Evolutionary conservation across 2,797 vertebrate species (phyloP), one percentile per base, ranked within the genome.

Genomic region (Pangasius macronema): DNA sequence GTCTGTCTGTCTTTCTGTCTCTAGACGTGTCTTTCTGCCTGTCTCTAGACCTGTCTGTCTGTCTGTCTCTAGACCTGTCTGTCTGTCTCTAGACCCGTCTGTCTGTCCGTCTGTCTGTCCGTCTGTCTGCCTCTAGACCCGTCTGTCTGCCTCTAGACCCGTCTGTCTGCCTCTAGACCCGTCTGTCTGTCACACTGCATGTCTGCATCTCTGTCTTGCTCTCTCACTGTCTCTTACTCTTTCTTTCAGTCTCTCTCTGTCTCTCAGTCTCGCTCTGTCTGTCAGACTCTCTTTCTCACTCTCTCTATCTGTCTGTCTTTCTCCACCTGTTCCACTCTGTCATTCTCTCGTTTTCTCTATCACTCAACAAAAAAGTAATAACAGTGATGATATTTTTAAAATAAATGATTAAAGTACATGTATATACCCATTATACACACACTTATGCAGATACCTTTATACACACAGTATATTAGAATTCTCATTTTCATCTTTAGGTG

Each of bases 21-120:
- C 36, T 36, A 1, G 1, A 1, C 3, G 2, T 0, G 2, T 3
- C 39, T 39, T 2, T 39, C 39, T n/a, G 2, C 3, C 39, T 39
- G 39, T 39, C 39, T n/a, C n/a, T n/a, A n/a, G n/a, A n/a, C n/a
- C n/a, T 39, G 39, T 39, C 2, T 3, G 39, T 39, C 39, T 39
- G 39, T 39, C 39, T 39, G 2, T 39, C 39, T 39, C 39, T 39
- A 4, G 39, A 39, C 39, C 51, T 73, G 39, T 39, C 36, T 39
- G 39, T 39, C 2, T 4, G 39, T 39, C 39, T 39, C 3, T 1
- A 36, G 36, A 36, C 36, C 1, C n/a, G n/a, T 39, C 36, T 39
- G 36, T 39, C 36, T 39, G 39, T 39, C 2, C 2, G 39, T 39
- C 39, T 39, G 20, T 46, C 22, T 70, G 30, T 68, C 5, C 0